Conservation (phyloP, 2,888 invertebrate genomes). For the Entomobrya proxima region DNA sequence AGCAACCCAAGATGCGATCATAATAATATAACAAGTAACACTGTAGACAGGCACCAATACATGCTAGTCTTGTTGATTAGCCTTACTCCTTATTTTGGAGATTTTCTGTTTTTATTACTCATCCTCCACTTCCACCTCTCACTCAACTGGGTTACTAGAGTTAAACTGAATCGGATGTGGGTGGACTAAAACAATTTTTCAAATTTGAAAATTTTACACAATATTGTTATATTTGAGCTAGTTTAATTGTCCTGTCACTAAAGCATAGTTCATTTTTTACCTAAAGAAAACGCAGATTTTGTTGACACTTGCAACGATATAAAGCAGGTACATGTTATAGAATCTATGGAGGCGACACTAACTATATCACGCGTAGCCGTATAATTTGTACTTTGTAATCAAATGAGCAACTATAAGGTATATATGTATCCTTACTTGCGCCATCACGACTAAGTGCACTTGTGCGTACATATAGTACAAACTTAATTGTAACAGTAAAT, state of each 20-base stretch:
- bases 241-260: not conserved
- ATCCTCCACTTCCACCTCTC: conserved; percentile 56
- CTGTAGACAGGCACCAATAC: not conserved
- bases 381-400: not conserved
- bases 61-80: conserved; percentile 9
- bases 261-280: not conserved
- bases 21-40: not conserved
- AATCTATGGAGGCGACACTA: not conserved
- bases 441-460: not conserved
- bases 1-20: not conserved
- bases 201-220: conserved; percentile 39
- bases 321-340: not conserved
- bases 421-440: not conserved
- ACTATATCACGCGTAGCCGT: not conserved
- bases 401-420: not conserved
- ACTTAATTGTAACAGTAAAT: not conserved
- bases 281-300: conserved; percentile 41
- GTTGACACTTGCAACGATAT: not conserved
- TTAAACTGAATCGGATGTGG: conserved; percentile 49
- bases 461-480: not conserved
- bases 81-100: conserved; percentile 35
- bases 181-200: conserved; percentile 12
- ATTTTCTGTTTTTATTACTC: conserved; percentile 55
- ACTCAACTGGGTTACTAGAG: conserved; percentile 58
- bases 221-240: not conserved